Conservation (phyloP, 2,113 vertebrate genomes). For the Nymphicus hollandicus region DNA sequence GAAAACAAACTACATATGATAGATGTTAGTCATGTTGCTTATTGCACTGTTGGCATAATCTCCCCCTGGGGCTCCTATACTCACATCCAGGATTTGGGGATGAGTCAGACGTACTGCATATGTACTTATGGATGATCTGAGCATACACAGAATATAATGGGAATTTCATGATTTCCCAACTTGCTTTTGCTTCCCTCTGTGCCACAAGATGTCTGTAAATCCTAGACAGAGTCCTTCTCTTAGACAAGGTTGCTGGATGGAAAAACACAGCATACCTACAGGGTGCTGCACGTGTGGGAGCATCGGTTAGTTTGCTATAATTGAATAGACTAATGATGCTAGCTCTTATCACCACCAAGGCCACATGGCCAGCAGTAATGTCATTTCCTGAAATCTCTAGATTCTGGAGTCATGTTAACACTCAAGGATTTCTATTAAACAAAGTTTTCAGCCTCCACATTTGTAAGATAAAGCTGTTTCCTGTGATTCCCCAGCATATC, state of each 20-base stretch:
- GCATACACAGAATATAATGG: background rate
- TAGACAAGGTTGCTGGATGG: background rate
- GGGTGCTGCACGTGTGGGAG: background rate
- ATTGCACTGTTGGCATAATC: constrained; percentile 38
- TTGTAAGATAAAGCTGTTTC: background rate
- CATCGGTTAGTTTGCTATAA: background rate
- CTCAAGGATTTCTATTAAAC: background rate
- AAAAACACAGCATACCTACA: background rate
- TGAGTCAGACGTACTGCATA: constrained; percentile 29
- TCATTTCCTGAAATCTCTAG: background rate
- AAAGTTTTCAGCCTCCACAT: background rate
- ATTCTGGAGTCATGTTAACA: background rate
- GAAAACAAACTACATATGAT: constrained; percentile 31
- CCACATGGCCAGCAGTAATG: no score
- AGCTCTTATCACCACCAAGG: no score
- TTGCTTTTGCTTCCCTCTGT: constrained; percentile 12
- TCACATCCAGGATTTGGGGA: constrained; percentile 31
- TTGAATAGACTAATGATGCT: background rate
- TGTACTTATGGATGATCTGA: background rate
- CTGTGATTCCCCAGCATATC: background rate
- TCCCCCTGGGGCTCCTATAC: background rate
- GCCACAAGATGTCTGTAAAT: background rate
- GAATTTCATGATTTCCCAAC: background rate
- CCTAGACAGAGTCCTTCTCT: background rate
- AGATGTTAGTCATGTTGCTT: constrained; percentile 39